phyloP scores from a whole-genome alignment of 2,888 invertebrate species.

The Rhamnusium bicolor region DNA sequence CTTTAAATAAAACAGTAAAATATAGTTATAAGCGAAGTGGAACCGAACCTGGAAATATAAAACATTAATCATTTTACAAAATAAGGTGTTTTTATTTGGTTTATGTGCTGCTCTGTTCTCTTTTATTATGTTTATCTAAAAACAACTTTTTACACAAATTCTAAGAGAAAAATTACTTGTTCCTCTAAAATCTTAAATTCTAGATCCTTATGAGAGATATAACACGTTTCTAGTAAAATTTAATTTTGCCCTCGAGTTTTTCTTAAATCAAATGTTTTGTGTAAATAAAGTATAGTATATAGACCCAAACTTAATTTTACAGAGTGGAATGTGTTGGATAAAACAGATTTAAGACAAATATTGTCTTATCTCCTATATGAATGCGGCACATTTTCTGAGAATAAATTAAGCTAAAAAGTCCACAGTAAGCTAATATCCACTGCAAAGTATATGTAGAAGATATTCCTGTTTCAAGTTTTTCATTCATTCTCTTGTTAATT shows the following conservation, averaged over 20 bases:
- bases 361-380: constrained; percentile 26
- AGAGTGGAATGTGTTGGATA: constrained; percentile 4
- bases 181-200: not conserved
- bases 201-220: constrained; percentile 7
- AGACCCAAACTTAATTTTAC: constrained; percentile 11
- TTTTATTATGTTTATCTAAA: not conserved
- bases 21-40: no score
- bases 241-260: constrained; percentile 15
- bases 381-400: constrained; percentile 10
- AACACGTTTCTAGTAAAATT: constrained; percentile 20
- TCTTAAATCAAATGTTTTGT: constrained; percentile 13
- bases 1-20: no score
- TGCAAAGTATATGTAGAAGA: not conserved
- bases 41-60: no score
- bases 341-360: constrained; percentile 25
- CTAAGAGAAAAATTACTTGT: not conserved
- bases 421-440: constrained; percentile 3
- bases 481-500: not conserved
- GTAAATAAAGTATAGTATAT: constrained; percentile 10
- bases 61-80: no score
- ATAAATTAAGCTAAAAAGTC: constrained; percentile 20
- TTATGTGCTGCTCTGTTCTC: not conserved
- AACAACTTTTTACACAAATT: not conserved
- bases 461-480: not conserved
- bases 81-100: not conserved